phyloP scores from a whole-genome alignment of 2,113 vertebrate genomes.

The Ophthalmotilapia sp. region DNA sequence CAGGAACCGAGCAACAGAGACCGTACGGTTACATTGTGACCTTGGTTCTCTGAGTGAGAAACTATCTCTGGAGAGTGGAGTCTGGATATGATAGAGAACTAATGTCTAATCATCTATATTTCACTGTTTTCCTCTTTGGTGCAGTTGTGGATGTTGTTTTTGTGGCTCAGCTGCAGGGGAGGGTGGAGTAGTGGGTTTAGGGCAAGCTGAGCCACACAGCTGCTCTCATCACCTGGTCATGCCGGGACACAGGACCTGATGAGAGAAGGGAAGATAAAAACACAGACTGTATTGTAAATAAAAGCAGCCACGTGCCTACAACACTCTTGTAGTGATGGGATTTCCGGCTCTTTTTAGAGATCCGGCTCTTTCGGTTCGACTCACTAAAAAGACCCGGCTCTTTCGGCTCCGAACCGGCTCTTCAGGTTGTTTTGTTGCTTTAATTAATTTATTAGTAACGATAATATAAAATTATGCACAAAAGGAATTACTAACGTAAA shows the following conservation, averaged over 20 bases:
- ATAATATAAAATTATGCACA: too few species aligned
- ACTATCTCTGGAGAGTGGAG: not conserved
- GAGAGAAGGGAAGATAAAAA: not conserved
- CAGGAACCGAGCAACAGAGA: not conserved
- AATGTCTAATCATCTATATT: not conserved
- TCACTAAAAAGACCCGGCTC: too few species aligned
- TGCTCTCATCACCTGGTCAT: not conserved
- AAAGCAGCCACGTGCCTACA: not conserved
- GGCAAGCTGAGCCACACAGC: not conserved
- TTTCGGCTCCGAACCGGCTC: too few species aligned
- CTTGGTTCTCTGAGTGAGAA: not conserved
- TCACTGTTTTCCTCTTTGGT: not conserved
- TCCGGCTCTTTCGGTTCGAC: too few species aligned
- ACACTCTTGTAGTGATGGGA: not conserved
- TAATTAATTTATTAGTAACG: too few species aligned
- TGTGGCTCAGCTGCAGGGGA: not conserved
- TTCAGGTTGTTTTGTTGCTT: too few species aligned
- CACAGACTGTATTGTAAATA: too few species aligned
- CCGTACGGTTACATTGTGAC: rapidly evolving
- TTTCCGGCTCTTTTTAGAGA: too few species aligned
- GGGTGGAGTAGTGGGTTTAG: not conserved
- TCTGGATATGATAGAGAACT: rapidly evolving
- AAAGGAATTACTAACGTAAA: too few species aligned
- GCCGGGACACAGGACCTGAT: not conserved
- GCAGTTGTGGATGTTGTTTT: rapidly evolving